phyloP scores from a whole-genome alignment of 2,888 invertebrate genomes.

The Biston stratarius region DNA sequence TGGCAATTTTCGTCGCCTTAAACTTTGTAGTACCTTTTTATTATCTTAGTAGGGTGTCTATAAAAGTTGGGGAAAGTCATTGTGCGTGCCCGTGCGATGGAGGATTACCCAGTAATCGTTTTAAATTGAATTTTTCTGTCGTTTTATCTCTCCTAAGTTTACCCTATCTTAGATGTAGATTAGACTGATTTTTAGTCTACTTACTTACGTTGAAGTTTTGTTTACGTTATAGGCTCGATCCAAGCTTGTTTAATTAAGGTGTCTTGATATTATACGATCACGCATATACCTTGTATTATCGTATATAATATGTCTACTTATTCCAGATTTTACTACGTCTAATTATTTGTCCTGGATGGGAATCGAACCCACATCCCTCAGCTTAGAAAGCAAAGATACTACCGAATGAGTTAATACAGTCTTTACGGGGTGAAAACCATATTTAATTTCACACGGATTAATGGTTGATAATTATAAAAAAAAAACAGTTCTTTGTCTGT shows the following conservation, averaged over 20 bases:
- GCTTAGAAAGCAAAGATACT: too few species aligned
- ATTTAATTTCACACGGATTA: too few species aligned
- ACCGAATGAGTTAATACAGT: too few species aligned
- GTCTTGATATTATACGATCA: too few species aligned
- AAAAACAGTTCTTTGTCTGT: too few species aligned
- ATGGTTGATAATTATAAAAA: too few species aligned
- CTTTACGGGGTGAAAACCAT: too few species aligned
- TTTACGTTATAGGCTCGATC: not conserved
- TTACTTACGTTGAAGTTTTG: not conserved
- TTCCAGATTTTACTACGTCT: too few species aligned
- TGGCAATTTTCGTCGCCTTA: conserved; percentile 47
- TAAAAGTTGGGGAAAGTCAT: conserved; percentile 33
- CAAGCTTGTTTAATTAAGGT: not conserved
- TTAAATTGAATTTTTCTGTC: conserved; percentile 24
- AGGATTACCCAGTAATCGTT: conserved; percentile 31
- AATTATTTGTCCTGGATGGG: too few species aligned
- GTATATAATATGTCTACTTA: too few species aligned
- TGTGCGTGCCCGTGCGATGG: conserved; percentile 23
- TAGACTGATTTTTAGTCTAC: conserved; percentile 1
- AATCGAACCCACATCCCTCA: too few species aligned
- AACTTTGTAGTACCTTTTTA: conserved; percentile 45
- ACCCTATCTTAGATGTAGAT: conserved; percentile 5
- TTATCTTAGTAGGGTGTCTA: conserved; percentile 40
- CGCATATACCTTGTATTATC: too few species aligned
- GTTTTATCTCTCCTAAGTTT: conserved; percentile 9